Conservation (phyloP, 2,113 vertebrate genomes). For the Emydocephalus ijimae region DNA sequence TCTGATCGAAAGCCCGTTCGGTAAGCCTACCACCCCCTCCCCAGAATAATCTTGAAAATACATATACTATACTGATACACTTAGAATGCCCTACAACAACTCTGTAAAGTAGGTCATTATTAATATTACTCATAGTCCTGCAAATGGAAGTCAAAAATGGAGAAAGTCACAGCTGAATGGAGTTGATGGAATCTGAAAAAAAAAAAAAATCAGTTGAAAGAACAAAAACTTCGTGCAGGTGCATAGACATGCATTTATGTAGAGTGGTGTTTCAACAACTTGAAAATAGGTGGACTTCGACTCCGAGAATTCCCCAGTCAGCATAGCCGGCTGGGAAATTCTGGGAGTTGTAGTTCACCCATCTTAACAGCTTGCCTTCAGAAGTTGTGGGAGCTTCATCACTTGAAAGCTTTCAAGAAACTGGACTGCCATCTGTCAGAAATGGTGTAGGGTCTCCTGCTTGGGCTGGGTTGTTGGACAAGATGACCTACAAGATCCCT, state of each 20-base stretch:
- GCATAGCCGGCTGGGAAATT: neutral
- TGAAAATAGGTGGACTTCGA: neutral
- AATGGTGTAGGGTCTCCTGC: too few relatives aligned
- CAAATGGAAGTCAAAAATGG: neutral
- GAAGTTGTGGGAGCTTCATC: too few relatives aligned
- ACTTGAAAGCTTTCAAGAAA: too few relatives aligned
- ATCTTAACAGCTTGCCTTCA: neutral
- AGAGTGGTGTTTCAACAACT: neutral
- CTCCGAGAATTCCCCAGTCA: neutral
- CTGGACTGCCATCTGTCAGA: too few relatives aligned
- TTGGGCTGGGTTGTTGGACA: too few relatives aligned
- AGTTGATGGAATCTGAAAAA: neutral
- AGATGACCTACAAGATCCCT: too few relatives aligned
- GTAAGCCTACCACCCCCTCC: neutral
- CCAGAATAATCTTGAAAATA: neutral
- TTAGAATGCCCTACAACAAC: neutral
- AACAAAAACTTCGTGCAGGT: neutral
- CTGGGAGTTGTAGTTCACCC: neutral
- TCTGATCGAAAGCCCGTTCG: neutral
- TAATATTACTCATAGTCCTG: neutral
- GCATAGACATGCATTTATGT: neutral
- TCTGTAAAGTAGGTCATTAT: neutral
- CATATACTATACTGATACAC: neutral
- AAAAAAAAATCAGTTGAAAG: neutral
- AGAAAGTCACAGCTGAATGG: neutral